Conservation (phyloP, 1,140 invertebrate genomes). For the Asbolus verrucosus region DNA sequence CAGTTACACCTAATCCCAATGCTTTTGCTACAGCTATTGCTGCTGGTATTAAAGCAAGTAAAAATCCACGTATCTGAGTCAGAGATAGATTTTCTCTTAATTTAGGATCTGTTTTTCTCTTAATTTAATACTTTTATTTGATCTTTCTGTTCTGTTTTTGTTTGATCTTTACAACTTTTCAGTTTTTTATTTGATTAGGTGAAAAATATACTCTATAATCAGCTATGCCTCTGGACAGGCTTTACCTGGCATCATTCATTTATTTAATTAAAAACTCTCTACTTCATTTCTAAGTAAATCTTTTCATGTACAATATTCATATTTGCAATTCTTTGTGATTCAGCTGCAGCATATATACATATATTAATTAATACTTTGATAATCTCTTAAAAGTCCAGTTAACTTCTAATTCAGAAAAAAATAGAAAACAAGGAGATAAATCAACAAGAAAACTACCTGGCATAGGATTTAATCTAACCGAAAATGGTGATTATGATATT, state of each 20-base stretch:
- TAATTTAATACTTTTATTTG: constrained; percentile 42
- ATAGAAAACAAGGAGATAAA: too few species aligned
- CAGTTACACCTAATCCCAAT: constrained; percentile 37
- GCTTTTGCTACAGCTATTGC: constrained; percentile 35
- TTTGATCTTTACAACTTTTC: constrained; percentile 31
- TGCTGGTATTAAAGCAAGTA: constrained; percentile 34
- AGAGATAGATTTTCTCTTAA: constrained; percentile 27
- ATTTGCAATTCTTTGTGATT: constrained; percentile 21
- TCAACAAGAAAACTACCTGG: too few species aligned
- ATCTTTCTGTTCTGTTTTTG: constrained; percentile 26
- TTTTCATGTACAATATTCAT: constrained; percentile 18
- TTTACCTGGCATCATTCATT: too few species aligned
- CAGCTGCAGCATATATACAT: background rate
- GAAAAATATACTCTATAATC: constrained; percentile 34
- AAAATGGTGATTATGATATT: too few species aligned
- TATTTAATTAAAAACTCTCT: constrained; percentile 13
- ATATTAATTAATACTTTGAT: too few species aligned
- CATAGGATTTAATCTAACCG: too few species aligned
- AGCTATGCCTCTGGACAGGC: too few species aligned
- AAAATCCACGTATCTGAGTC: constrained; percentile 25
- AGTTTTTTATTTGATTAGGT: constrained; percentile 39
- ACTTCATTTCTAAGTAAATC: constrained; percentile 14
- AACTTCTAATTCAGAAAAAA: too few species aligned
- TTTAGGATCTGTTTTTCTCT: constrained; percentile 13
- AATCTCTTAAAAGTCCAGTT: too few species aligned